These are phyloP conservation scores for Microcaecilia unicolor DNA, from an alignment of 2,797 vertebrate genomes.

Conservation along the genomic window DNA sequence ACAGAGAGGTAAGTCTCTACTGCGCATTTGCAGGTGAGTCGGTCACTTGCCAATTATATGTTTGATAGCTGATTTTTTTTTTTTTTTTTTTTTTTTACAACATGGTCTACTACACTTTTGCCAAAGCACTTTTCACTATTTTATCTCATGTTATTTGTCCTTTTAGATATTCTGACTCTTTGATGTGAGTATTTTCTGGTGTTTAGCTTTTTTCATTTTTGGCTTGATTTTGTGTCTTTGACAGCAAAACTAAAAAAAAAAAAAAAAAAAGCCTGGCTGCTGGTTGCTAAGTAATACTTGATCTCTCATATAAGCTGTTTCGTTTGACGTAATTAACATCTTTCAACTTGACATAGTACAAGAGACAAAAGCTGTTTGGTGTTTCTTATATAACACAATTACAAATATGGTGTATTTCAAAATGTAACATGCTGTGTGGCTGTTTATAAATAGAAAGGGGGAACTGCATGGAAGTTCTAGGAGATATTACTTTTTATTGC, in stretches of 20 bases:
- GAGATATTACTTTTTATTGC: no score
- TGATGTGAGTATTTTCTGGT: constrained; percentile 32
- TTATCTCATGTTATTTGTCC: neutral
- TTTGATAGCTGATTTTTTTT: no score
- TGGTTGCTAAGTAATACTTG: neutral
- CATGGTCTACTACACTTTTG: constrained; percentile 8
- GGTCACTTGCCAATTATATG: no score
- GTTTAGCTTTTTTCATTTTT: neutral
- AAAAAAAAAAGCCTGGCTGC: no score
- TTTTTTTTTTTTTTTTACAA: constrained; percentile 3
- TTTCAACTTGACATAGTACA: neutral
- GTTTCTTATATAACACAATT: neutral
- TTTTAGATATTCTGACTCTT: constrained; percentile 9
- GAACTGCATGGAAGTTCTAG: no score
- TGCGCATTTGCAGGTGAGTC: no score
- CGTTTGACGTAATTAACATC: neutral
- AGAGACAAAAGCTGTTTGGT: neutral
- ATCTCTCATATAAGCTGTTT: neutral
- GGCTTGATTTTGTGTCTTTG: neutral
- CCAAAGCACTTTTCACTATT: neutral
- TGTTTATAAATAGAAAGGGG: no score
- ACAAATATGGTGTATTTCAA: no score
- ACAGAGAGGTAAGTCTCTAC: no score
- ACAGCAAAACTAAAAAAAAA: neutral
- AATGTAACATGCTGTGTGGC: no score